Base-by-base conservation (phyloP, 2,797 vertebrate species). In the Huso huso region DNA sequence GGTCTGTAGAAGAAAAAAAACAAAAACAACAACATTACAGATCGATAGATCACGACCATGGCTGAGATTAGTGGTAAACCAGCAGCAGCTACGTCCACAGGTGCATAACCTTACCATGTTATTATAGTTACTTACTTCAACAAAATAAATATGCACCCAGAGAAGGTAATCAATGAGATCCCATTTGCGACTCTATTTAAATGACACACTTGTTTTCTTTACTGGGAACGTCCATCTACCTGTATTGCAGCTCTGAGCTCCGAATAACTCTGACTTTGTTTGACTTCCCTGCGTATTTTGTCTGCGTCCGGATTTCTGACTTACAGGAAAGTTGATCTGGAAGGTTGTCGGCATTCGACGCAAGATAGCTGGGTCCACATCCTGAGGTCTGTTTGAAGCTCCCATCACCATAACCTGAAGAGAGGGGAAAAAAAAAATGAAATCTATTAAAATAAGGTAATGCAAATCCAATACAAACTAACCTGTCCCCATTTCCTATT, bases 321-420 rank as follows among this genome's bases (percentile, higher is more conserved):
- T 87, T 80, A 91, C 90, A 8, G 90, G 91, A 6, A 91, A 73
- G 64, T 84, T 78, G 10, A 93, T 76, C 7, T 90, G 79, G 69
- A 93, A 92, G 1, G 85, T 79, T 10, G 86, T 70, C 0, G 90
- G 89, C 89, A 90, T 92, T 71, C 88, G 80, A 13, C 90, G 84
- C 15, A 89, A 79, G 70, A 93, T 93, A 48, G 90, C 90, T 23
- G 86, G 79, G 68, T 92, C 90, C 63, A 93, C 61, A 50, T 92
- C 90, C 70, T 91, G 90, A 0, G 90, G 89, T 63, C 91, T 80
- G 78, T 93, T 93, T 6, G 89, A 90, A 8, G 89, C 90, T 69
- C 90, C 91, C 85, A 92, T 89, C 70, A 93, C 84, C 87, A 93
- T 89, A 61, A 92, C 88, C 90, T 91, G 53, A 6, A 50, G 49